Percentiles rank a stretch among this genome's conserved stretches.
Evolutionary conservation across 2,888 invertebrate genomes (phyloP).

Genomic region (Nomada goodeniana): DNA sequence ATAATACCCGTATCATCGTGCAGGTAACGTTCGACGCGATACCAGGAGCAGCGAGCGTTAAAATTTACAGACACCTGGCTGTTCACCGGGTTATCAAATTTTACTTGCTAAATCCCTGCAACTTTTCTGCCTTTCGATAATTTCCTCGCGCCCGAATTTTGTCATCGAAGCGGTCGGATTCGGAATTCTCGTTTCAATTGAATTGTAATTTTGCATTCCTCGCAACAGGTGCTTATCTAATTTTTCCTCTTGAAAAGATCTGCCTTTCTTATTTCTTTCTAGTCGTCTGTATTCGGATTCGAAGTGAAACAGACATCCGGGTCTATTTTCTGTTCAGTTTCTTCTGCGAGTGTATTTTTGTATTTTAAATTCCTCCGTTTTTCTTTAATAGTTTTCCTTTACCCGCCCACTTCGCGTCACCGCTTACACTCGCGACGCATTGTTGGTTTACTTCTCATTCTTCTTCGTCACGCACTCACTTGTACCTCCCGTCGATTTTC

Average conservation of each 20-base stretch:
- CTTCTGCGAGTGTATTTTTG: neutral
- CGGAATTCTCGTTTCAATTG: no score
- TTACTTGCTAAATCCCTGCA: neutral
- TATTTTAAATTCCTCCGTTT: neutral
- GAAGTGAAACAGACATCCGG: no score
- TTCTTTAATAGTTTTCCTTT: neutral
- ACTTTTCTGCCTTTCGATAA: no score
- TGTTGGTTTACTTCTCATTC: neutral
- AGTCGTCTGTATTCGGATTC: no score
- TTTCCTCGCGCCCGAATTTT: no score
- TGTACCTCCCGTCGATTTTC: neutral
- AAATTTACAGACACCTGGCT: neutral
- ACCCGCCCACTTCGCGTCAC: no score
- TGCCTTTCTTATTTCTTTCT: no score
- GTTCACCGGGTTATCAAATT: neutral
- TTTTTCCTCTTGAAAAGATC: no score
- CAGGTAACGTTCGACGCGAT: slow-evolving; percentile 30
- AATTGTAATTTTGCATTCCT: no score
- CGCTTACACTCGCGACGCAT: neutral
- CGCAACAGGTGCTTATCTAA: no score
- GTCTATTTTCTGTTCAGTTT: neutral
- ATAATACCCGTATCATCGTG: slow-evolving; percentile 42
- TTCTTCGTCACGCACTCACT: neutral
- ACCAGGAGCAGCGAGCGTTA: slow-evolving; percentile 16
- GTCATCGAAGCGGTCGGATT: no score